Evolutionary conservation across 2,888 invertebrate species (phyloP).

Genomic region (Volucella bombylans): DNA sequence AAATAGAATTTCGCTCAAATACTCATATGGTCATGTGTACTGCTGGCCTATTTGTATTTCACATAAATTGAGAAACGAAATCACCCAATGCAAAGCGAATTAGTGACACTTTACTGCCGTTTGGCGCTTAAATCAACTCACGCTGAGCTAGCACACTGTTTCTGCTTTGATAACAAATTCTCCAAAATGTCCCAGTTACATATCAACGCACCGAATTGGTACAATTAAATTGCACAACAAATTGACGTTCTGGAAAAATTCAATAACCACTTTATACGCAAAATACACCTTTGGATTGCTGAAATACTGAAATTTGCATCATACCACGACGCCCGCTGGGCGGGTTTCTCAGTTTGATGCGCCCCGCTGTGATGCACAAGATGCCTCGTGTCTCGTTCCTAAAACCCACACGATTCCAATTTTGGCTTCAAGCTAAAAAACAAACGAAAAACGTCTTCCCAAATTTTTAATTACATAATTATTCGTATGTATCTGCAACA

Average conservation of each 20-base stretch:
- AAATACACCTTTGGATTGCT: constrained; percentile 41
- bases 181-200: constrained; percentile 69
- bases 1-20: too few relatives aligned
- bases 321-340: constrained; percentile 52
- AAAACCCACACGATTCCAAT: constrained; percentile 36
- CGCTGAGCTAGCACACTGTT: constrained; percentile 43
- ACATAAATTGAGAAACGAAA: too few relatives aligned
- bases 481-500: too few relatives aligned
- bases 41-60: too few relatives aligned
- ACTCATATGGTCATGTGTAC: too few relatives aligned
- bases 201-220: constrained; percentile 61
- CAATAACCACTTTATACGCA: constrained; percentile 61
- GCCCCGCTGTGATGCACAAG: constrained; percentile 59
- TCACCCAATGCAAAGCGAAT: constrained; percentile 2
- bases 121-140: constrained; percentile 18
- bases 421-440: neutral
- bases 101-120: constrained; percentile 17
- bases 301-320: constrained; percentile 70
- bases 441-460: neutral
- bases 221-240: constrained; percentile 66
- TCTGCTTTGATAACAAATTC: constrained; percentile 55
- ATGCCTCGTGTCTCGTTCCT: constrained; percentile 37
- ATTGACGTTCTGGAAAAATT: constrained; percentile 50
- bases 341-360: constrained; percentile 18
- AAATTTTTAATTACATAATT: too few relatives aligned